Base-by-base conservation (phyloP, 2,888 invertebrate species). In the Notocelia uddmanniana region DNA sequence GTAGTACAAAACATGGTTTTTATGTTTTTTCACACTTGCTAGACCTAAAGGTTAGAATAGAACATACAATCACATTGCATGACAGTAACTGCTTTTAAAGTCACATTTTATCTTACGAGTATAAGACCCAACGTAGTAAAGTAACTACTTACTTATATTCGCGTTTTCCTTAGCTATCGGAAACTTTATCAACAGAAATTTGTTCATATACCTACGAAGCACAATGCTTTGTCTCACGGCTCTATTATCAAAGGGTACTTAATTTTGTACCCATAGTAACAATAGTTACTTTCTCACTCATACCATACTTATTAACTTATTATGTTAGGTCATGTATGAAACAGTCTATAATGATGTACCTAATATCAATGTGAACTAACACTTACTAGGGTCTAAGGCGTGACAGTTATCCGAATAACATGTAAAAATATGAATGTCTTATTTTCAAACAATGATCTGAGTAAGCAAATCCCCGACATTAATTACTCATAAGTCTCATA, bases 311-410 rank as follows among this genome's bases (percentile, higher is more conserved):
- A 58, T 23, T 18, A n/a, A n/a, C n/a, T n/a, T n/a, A n/a, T 63
- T 31, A 54, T 31, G 37, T 37, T 3, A 37, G 41, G 1, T 1
- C 15, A 5, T 13, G 15, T 5, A 31, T n/a, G 23, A 55, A 55
- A 72, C 55, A 60, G 54, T 72, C 67, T 62, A 68, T n/a, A 37
- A 6, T 45, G 26, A 26, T 3, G 6, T 15, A 15, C 13, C 13
- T 3, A 31, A 18, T 62, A 18, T 37, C 18, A 63, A 34, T 48
- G 10, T 13, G 15, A 64, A 31, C 13, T 60, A 50, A 58, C n/a
- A n/a, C n/a, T n/a, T 50, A 62, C 54, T 67, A 72, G 50, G 11
- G 34, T 31, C 45, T 52, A 66, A 67, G 54, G 67, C 48, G 37
- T 60, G 54, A 60, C 34, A 50, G 23, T 54, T 26, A 45, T 41